These are phyloP conservation scores for Hoplostethus atlanticus DNA, from an alignment of 2,797 vertebrate genomes.

Conservation along the genomic window DNA sequence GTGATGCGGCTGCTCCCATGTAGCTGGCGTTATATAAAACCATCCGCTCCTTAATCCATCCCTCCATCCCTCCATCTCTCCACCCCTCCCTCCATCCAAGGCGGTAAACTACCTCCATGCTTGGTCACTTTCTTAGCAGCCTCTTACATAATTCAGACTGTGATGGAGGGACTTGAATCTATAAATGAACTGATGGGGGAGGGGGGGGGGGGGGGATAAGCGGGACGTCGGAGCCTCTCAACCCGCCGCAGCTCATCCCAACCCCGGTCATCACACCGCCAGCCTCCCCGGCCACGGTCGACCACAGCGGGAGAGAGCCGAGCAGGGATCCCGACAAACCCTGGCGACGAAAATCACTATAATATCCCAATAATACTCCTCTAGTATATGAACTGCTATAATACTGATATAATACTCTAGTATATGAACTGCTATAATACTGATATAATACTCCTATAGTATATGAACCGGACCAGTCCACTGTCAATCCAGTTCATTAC, in stretches of 20 bases:
- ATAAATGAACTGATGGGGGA: not conserved
- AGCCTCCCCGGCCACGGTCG: constrained; percentile 19
- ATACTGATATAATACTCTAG: too few species aligned
- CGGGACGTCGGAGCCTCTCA: not conserved
- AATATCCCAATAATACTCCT: not conserved
- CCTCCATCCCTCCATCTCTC: not conserved
- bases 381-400: too few species aligned
- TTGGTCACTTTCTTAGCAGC: not conserved
- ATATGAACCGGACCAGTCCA: too few species aligned
- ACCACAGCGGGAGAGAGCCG: not conserved
- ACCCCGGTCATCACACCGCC: constrained; percentile 14
- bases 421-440: too few species aligned
- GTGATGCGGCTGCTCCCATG: not conserved
- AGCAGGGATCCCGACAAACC: not conserved
- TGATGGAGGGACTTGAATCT: too few species aligned
- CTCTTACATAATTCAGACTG: constrained; percentile 49
- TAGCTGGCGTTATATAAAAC: constrained; percentile 61
- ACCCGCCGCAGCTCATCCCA: constrained; percentile 16
- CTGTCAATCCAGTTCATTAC: too few species aligned
- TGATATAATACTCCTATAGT: too few species aligned
- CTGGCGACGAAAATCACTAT: not conserved
- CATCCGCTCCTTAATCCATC: constrained; percentile 57
- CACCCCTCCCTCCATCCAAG: not conserved
- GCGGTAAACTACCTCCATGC: not conserved
- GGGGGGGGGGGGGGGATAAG: not conserved